Evolutionary conservation across 2,888 invertebrate species (phyloP), one percentile per base, ranked within the genome.

Genomic region (Dasypolia templi): DNA sequence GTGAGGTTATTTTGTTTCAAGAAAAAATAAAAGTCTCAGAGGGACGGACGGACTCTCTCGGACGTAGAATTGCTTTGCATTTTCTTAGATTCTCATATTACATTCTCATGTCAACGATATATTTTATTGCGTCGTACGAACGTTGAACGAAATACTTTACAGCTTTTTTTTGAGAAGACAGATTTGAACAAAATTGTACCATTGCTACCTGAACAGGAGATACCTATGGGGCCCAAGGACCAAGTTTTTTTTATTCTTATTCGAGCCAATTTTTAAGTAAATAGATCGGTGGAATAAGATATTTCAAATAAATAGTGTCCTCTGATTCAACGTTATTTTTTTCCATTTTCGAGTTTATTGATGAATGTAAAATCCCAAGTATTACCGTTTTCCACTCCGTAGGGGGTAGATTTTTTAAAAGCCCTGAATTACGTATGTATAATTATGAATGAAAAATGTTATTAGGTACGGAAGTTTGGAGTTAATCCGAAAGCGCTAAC

Each of bases 1-100:
- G 32, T 32, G 35, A 49, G 9, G 14, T 35, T 49, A 22, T 62
- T 32, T 44, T 56, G n/a, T 65, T 55, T 14, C 7, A 2, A 39
- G 26, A 26, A n/a, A 74, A 56, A 53, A 53, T 39, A 32, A 73
- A 74, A 39, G 44, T 22, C 29, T 35, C 29, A 39, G 44, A 44
- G 26, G 51, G 3, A 44, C 9, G 44, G 44, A 44, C n/a, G 51
- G 3, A 44, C 9, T 35, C 72, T 17, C 14, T 42, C 19, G n/a
- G 42, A 32, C 11, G n/a, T 42, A 17, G 42, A 9, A 51, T 32
- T 17, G n/a, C 26, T 17, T 46, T 32, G 46, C n/a, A n/a, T 46
- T 14, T 46, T 32, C 2, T 17, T 5, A 42, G 46, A 49, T 14
- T 67, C 39, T 32, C 32, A 14, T 32, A 39, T 39, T 77, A 12